Evolutionary conservation across 2,113 vertebrate species (phyloP), one percentile per base, ranked within the genome.

Genomic region (Brienomyrus brachyistius): DNA sequence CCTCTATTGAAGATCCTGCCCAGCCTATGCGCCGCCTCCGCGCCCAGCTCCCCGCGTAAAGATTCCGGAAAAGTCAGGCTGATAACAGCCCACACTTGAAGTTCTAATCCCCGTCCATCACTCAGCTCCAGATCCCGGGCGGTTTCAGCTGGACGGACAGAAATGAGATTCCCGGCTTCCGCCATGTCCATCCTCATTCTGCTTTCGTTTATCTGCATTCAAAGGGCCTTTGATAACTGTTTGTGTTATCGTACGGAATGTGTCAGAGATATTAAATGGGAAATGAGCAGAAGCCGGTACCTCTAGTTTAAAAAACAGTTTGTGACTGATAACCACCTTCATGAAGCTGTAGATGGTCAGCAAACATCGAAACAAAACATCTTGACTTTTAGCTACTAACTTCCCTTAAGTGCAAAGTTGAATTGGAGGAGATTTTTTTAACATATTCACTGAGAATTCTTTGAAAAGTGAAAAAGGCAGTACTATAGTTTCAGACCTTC

Each of bases 1-100:
- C 23, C 47, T 17, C 88, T 51, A 45, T 89, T 89, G 62, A 89
- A 82, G 66, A 40, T 80, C 17, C 88, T 4, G n/a, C 43, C 88
- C 62, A 5, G 21, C 40, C 23, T 11, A 4, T 56, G n/a, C 1
- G 3, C 54, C 7, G 21, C 21, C 45, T 47, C 9, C 43, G 8
- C 40, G 9, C 40, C 21, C 43, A n/a, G 5, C 59, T 70, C n/a
- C 83, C 62, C 17, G 0, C 21, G 7, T 74, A 77, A 88, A 77
- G 45, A 8, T n/a, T 51, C 45, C 43, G 19, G 27, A 82, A 89
- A 82, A 80, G 88, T 89, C 88, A 82, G 15, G 9, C 88, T 13
- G 88, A 89, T 89, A 89, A 83, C 50, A 40, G 50, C 9, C 17
- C 2, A 4, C 31, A 31, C 70, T 51, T 80, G 88, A 45, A 89